Conservation (phyloP, 2,888 invertebrate species). For the Tricholauxania praeusta region DNA sequence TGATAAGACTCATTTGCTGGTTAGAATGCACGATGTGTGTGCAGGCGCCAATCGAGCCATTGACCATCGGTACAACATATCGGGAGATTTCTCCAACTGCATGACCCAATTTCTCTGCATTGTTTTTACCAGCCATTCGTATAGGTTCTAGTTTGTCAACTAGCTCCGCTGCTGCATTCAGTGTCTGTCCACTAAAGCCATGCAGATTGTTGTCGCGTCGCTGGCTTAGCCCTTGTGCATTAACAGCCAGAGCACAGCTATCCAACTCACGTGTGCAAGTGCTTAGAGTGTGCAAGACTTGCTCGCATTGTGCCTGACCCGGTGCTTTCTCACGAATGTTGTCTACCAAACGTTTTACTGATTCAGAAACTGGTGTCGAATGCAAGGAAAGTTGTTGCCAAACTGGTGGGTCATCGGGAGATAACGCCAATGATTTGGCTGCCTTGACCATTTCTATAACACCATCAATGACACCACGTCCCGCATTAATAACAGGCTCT, state of each 20-base stretch:
- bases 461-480: constrained; percentile 82
- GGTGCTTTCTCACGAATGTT: constrained; percentile 96
- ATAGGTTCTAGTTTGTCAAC: constrained; percentile 88
- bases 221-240: constrained; percentile 82
- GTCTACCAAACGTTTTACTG: constrained; percentile 93
- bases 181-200: constrained; percentile 82
- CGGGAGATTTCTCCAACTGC: constrained; percentile 80
- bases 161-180: constrained; percentile 83
- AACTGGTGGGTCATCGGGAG: constrained; percentile 90
- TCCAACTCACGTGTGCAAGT: constrained; percentile 85
- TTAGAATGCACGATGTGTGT: constrained; percentile 90
- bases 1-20: constrained; percentile 87
- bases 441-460: constrained; percentile 91
- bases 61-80: constrained; percentile 88
- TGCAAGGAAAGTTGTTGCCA: constrained; percentile 96
- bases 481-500: constrained; percentile 88
- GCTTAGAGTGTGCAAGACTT: constrained; percentile 82
- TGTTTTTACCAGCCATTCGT: constrained; percentile 85
- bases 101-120: constrained; percentile 95
- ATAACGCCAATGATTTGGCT: constrained; percentile 88
- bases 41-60: constrained; percentile 86
- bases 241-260: constrained; percentile 87
- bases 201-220: constrained; percentile 79
- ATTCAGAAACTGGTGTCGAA: constrained; percentile 95
- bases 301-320: constrained; percentile 93